phyloP scores from a whole-genome alignment of 2,888 invertebrate genomes.

The Oscheius sp. region DNA sequence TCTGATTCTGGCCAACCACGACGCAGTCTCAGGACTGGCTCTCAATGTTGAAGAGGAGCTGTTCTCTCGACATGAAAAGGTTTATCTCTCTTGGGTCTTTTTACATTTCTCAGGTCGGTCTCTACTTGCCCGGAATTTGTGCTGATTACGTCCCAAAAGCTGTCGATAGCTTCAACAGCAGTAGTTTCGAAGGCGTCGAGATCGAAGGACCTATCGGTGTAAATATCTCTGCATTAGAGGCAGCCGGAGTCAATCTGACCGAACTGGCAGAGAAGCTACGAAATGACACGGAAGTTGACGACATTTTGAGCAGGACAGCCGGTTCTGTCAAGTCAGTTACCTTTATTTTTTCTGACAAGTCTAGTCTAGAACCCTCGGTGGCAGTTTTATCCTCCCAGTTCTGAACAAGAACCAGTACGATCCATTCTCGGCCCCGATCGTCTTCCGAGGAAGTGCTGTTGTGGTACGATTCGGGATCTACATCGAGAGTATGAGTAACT shows the following conservation, averaged over 20 bases:
- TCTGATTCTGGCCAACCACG: slow-evolving; percentile 53
- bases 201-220: slow-evolving; percentile 72
- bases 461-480: slow-evolving; percentile 72
- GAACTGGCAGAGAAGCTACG: slow-evolving; percentile 71
- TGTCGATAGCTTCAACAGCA: slow-evolving; percentile 67
- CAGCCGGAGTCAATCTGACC: slow-evolving; percentile 69
- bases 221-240: slow-evolving; percentile 68
- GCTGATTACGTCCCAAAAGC: slow-evolving; percentile 69
- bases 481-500: slow-evolving; percentile 72
- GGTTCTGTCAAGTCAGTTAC: slow-evolving; percentile 56
- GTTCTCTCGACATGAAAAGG: slow-evolving; percentile 64
- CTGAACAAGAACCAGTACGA: slow-evolving; percentile 72
- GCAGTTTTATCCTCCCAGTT: slow-evolving; percentile 69
- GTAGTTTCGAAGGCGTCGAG: slow-evolving; percentile 71
- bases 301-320: slow-evolving; percentile 68
- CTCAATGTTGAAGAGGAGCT: slow-evolving; percentile 55
- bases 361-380: slow-evolving; percentile 57
- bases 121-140: slow-evolving; percentile 69
- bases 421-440: slow-evolving; percentile 70
- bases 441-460: slow-evolving; percentile 69
- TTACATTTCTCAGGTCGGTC: slow-evolving; percentile 43
- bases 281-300: slow-evolving; percentile 73
- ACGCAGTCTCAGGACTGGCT: slow-evolving; percentile 55
- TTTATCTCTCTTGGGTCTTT: slow-evolving; percentile 1
- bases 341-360: background rate